phyloP scores from a whole-genome alignment of 2,113 vertebrate genomes.

The Capreolus pygargus region DNA sequence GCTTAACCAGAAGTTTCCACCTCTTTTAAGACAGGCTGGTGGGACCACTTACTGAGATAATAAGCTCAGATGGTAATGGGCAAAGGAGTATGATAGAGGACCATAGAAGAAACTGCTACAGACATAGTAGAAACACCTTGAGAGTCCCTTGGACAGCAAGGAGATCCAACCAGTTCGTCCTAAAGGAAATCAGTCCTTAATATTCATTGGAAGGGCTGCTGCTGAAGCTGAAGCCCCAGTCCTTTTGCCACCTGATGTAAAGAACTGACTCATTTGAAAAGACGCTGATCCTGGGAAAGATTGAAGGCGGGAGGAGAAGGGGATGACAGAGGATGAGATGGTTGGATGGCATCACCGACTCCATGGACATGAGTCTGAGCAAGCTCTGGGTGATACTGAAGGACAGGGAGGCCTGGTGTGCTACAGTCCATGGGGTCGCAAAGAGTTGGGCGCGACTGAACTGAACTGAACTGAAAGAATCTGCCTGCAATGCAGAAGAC shows the following conservation, averaged over 20 bases:
- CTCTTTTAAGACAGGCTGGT: conserved; percentile 59
- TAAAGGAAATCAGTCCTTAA: background rate
- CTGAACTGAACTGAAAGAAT: background rate
- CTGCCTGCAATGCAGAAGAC: background rate
- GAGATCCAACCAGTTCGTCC: background rate
- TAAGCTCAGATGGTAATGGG: conserved; percentile 7
- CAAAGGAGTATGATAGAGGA: background rate
- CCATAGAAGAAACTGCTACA: background rate
- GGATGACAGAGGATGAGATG: background rate
- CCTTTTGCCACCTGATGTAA: background rate
- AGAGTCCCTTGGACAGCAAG: background rate
- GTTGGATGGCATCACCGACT: background rate
- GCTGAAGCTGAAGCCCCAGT: background rate
- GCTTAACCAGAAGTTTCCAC: background rate
- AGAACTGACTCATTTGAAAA: background rate
- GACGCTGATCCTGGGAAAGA: background rate
- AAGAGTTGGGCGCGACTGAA: background rate
- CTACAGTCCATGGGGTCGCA: background rate
- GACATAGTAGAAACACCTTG: background rate
- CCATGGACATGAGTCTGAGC: rapidly evolving
- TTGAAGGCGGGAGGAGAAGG: background rate
- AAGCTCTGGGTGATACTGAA: rapidly evolving
- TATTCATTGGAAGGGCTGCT: background rate
- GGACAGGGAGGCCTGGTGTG: background rate
- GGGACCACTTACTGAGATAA: conserved; percentile 25